Evolutionary conservation across 2,888 invertebrate genomes (phyloP).

Genomic region (Metalampra italica): DNA sequence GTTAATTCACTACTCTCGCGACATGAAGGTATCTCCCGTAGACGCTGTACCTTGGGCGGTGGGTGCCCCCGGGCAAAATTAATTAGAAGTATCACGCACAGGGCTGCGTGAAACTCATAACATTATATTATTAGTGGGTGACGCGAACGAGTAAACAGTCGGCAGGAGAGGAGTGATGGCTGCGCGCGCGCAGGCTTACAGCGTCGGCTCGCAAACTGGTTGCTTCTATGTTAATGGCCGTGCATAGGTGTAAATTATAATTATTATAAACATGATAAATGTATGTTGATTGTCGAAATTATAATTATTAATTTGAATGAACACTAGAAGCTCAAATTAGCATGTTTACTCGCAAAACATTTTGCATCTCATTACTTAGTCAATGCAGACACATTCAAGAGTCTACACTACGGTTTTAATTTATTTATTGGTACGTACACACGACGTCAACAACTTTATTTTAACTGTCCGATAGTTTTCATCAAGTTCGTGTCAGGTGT

Average conservation of each 20-base stretch:
- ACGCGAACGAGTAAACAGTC: slow-evolving; percentile 15
- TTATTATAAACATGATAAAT: slow-evolving; percentile 10
- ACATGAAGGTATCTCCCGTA: slow-evolving; percentile 1
- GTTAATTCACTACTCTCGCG: slow-evolving; percentile 8
- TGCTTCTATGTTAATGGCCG: slow-evolving; percentile 9
- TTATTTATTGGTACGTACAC: too few relatives aligned
- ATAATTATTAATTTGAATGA: not conserved
- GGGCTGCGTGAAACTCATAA: slow-evolving; percentile 35
- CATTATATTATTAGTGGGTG: slow-evolving; percentile 33
- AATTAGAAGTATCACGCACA: slow-evolving; percentile 49
- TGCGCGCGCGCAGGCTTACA: slow-evolving; percentile 12
- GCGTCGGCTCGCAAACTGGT: slow-evolving; percentile 12
- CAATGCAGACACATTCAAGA: too few relatives aligned
- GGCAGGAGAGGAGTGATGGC: slow-evolving; percentile 18
- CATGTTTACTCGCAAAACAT: not conserved
- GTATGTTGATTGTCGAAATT: slow-evolving; percentile 4
- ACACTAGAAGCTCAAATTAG: not conserved
- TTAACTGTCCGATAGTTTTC: too few relatives aligned
- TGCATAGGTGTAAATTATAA: slow-evolving; percentile 14
- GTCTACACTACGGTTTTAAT: too few relatives aligned
- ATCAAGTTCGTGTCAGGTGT: too few relatives aligned
- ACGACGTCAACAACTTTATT: too few relatives aligned
- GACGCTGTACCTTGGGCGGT: slow-evolving; percentile 12
- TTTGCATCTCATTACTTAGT: too few relatives aligned
- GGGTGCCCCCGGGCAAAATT: slow-evolving; percentile 45